phyloP scores from a whole-genome alignment of 2,888 invertebrate genomes.

The Neoitamus cyanurus region DNA sequence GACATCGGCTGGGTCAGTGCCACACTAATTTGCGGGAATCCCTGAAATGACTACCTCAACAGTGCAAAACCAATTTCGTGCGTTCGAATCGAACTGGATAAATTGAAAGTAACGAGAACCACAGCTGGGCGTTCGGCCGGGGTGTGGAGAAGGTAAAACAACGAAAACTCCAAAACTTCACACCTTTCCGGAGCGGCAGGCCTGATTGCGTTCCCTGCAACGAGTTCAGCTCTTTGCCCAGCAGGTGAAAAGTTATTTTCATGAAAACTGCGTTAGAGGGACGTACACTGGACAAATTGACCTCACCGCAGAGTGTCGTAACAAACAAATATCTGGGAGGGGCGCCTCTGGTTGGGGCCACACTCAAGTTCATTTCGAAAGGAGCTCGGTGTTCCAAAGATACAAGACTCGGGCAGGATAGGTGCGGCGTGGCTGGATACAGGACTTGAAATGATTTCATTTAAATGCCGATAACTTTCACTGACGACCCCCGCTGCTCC shows the following conservation, averaged over 20 bases:
- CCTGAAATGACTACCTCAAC: neutral
- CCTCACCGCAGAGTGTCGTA: neutral
- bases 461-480: neutral
- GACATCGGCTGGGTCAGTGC: neutral
- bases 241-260: neutral
- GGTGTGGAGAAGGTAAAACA: neutral
- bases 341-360: neutral
- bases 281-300: neutral
- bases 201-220: neutral
- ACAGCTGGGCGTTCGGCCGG: neutral
- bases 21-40: neutral
- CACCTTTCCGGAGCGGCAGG: neutral
- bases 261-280: neutral
- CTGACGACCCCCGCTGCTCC: neutral
- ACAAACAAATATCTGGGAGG: neutral
- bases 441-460: neutral
- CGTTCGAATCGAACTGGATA: neutral
- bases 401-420: neutral
- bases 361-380: neutral
- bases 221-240: neutral
- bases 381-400: neutral
- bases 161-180: neutral
- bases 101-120: conserved; percentile 21
- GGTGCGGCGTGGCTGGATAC: too few species aligned
- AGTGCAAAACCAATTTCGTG: neutral